phyloP scores from a whole-genome alignment of 2,797 vertebrate genomes.

The Acrossocheilus wenchowensis region DNA sequence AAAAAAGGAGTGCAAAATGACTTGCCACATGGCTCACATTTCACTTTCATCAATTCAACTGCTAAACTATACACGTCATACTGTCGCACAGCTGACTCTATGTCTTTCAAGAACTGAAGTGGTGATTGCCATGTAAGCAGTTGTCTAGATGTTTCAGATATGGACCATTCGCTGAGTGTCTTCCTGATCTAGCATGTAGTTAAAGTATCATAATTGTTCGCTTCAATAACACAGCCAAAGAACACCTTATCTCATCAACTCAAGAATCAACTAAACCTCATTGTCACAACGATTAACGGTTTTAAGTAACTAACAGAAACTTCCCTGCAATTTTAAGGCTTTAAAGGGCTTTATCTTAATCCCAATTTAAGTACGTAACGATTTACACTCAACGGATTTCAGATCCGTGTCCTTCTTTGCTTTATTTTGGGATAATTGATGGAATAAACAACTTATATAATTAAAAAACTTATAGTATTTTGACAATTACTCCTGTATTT shows the following conservation, averaged over 20 bases:
- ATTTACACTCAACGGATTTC: background rate
- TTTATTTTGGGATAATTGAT: background rate
- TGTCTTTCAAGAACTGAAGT: background rate
- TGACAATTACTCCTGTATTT: background rate
- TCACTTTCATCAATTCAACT: constrained; percentile 4
- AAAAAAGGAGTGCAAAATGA: background rate
- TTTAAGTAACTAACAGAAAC: constrained; percentile 14
- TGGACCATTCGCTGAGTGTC: background rate
- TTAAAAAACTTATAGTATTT: background rate
- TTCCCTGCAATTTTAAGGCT: background rate
- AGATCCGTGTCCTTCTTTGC: background rate
- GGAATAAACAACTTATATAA: background rate
- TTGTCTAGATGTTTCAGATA: background rate
- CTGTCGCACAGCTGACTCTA: background rate
- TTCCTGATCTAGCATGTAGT: background rate
- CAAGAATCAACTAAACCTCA: constrained; percentile 3
- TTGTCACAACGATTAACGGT: background rate
- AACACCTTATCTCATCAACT: constrained; percentile 10
- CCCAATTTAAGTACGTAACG: constrained; percentile 9
- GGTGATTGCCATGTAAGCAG: background rate
- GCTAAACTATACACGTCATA: background rate
- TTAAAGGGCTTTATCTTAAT: constrained; percentile 21
- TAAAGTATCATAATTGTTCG: background rate
- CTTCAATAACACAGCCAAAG: background rate
- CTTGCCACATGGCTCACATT: background rate